Evolutionary conservation across 2,888 invertebrate species (phyloP).

Genomic region (Lasioglossum vierecki): DNA sequence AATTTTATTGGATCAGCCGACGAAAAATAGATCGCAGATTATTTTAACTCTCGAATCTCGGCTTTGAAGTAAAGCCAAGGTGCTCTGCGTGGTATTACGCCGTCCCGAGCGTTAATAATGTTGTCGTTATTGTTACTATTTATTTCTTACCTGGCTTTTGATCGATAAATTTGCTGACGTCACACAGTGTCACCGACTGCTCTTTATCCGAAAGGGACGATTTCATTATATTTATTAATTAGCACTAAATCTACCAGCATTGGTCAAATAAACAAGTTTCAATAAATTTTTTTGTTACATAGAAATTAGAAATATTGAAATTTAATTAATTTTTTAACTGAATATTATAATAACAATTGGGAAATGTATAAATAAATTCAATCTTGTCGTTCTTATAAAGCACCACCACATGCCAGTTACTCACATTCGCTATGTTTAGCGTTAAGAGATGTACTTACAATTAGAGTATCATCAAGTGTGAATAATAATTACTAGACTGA

Average conservation of each 20-base stretch:
- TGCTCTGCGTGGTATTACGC: too few relatives aligned
- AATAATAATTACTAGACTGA: too few relatives aligned
- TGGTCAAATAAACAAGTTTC: not conserved
- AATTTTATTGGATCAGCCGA: slow-evolving; percentile 51
- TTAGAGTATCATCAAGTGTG: too few relatives aligned
- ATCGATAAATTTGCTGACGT: not conserved
- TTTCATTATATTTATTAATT: not conserved
- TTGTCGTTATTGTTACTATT: not conserved
- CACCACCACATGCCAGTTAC: too few relatives aligned
- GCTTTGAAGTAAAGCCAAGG: not conserved
- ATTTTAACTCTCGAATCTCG: not conserved
- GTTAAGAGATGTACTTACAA: too few relatives aligned
- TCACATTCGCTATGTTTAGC: too few relatives aligned
- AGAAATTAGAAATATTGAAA: not conserved
- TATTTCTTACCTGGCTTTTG: not conserved
- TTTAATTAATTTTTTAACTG: not conserved
- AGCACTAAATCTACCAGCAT: not conserved
- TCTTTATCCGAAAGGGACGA: not conserved
- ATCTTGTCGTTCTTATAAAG: too few relatives aligned
- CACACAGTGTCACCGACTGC: not conserved
- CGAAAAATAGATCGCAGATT: slow-evolving; percentile 44
- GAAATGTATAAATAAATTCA: too few relatives aligned
- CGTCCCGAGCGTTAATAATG: too few relatives aligned
- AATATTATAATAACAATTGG: too few relatives aligned
- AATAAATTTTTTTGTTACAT: too few relatives aligned